Conservation (phyloP, 2,113 vertebrate genomes). For the Ochotona princeps region DNA sequence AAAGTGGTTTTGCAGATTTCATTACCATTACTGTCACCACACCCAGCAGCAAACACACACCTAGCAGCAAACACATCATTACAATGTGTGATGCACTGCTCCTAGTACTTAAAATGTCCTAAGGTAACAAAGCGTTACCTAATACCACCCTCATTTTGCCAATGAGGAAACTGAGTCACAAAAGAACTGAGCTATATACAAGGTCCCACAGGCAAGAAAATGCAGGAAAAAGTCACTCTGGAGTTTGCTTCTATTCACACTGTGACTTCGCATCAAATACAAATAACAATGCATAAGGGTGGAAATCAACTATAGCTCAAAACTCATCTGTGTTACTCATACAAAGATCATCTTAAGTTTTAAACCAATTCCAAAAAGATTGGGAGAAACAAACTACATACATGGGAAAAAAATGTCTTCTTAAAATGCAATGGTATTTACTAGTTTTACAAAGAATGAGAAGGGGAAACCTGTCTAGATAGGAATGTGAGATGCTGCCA, state of each 20-base stretch:
- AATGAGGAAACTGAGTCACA: constrained; percentile 49
- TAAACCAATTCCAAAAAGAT: background rate
- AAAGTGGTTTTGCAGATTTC: background rate
- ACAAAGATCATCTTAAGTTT: background rate
- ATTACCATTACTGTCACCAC: background rate
- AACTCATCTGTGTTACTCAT: background rate
- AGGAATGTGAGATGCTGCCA: background rate
- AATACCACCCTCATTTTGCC: constrained; percentile 16
- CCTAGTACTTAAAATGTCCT: background rate
- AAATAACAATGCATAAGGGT: background rate
- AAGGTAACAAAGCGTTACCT: background rate
- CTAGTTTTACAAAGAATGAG: background rate
- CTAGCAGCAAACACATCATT: background rate
- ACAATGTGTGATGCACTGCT: background rate
- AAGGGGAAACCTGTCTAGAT: background rate
- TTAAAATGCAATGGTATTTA: background rate
- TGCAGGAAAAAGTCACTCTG: no score
- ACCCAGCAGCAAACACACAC: background rate
- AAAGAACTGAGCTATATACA: background rate
- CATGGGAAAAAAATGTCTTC: background rate
- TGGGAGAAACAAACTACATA: background rate
- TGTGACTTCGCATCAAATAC: background rate
- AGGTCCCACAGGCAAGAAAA: background rate
- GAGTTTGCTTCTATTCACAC: background rate
- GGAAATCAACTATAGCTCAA: background rate